phyloP scores from a whole-genome alignment of 2,113 vertebrate species.

The Rynchops niger region DNA sequence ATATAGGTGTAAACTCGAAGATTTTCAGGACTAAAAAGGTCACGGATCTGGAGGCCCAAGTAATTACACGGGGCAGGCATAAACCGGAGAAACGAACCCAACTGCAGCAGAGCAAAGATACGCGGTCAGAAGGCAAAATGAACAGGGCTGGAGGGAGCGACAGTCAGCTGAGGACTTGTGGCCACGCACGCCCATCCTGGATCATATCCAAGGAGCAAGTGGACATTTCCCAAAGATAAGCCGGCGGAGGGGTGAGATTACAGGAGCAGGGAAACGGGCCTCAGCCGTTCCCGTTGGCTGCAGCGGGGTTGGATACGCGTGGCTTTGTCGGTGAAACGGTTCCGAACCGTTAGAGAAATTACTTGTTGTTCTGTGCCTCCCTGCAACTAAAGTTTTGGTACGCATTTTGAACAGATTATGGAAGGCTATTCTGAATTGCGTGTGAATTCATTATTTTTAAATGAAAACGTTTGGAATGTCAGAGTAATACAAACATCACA shows the following conservation, averaged over 20 bases:
- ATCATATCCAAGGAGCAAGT: conserved; percentile 19
- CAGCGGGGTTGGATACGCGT: not conserved
- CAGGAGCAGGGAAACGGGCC: not conserved
- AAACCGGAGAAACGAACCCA: not conserved
- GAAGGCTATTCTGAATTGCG: not conserved
- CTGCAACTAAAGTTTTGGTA: not conserved
- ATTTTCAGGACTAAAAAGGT: not conserved
- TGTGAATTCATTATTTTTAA: not conserved
- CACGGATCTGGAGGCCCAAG: not conserved
- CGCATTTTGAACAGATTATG: not conserved
- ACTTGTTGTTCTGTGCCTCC: not conserved
- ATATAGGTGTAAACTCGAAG: rapidly evolving
- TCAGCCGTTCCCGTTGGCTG: not conserved
- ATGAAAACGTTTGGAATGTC: not conserved
- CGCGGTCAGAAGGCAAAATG: not conserved
- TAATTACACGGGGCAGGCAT: not conserved
- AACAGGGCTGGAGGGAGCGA: not conserved
- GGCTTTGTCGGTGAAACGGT: not conserved
- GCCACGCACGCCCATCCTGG: not conserved
- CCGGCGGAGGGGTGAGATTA: not conserved
- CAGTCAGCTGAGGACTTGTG: not conserved
- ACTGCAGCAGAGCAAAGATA: not conserved
- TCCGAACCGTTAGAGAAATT: not conserved
- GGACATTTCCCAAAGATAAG: conserved; percentile 57
- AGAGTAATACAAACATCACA: not conserved